Conservation (phyloP, 2,797 vertebrate species). For the Cheirogaleus major region DNA sequence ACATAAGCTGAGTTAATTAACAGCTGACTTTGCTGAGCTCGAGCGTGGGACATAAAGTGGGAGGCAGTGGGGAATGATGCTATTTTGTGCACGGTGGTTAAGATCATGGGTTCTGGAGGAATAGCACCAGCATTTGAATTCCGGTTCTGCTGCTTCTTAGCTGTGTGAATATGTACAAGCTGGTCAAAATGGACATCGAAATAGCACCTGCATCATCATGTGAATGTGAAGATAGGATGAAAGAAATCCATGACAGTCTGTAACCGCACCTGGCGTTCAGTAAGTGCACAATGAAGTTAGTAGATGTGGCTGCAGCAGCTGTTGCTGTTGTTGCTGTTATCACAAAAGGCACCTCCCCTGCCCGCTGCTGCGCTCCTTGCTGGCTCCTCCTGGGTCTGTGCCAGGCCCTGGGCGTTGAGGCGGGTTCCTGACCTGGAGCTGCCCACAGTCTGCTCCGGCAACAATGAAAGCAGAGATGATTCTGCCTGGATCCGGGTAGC, state of each 20-base stretch:
- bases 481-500: not conserved
- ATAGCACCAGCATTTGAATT: not conserved
- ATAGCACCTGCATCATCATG: not conserved
- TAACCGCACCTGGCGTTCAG: too few species aligned
- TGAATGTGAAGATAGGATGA: not conserved
- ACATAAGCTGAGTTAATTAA: not conserved
- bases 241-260: not conserved
- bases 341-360: not conserved
- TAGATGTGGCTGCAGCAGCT: not conserved
- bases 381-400: not conserved
- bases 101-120: not conserved
- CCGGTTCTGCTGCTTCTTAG: not conserved
- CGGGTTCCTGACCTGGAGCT: not conserved
- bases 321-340: too few species aligned
- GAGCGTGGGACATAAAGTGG: rapidly evolving
- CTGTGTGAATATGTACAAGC: not conserved
- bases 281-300: rapidly evolving
- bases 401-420: not conserved
- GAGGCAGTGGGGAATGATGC: not conserved
- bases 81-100: rapidly evolving
- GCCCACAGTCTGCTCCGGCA: not conserved
- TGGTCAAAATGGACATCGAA: not conserved
- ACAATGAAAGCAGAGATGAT: not conserved
- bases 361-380: not conserved
- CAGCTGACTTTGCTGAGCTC: not conserved